Base-by-base conservation (phyloP, 2,113 vertebrate genomes). In the Nycticorax nycticorax region DNA sequence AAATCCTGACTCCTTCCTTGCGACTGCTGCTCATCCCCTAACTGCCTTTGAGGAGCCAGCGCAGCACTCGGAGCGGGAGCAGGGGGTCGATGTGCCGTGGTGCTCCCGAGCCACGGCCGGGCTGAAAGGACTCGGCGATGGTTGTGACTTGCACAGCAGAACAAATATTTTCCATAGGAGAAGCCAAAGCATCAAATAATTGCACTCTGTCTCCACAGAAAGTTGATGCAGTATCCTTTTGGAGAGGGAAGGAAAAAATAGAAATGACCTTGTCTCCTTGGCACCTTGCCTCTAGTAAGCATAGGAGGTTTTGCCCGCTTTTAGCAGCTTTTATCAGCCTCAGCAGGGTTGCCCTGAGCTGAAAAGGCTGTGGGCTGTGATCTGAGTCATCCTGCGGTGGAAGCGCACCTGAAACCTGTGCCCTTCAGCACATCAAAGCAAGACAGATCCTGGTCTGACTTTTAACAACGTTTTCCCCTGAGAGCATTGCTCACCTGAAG, bases 21-120 rank as follows among this genome's bases (percentile, higher is more conserved):
- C 41, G 59, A 12, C 27, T 30, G 62, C 20, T 77, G 43, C n/a
- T 84, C 10, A 2, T 27, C 48, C 59, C 26, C 24, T 21, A 9
- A 6, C 6, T 33, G 14, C 41, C 28, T 27, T 17, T 3, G 21
- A 37, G 55, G 41, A 64, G 35, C 48, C 26, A 14, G 45, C 4
- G 52, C 48, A 17, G 69, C 16, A 3, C 52, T 53, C 3, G 3
- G 39, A 30, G 33, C 2, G 15, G 48, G 30, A 74, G 48, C 57
- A 32, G 59, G 0, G 0, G 45, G 13, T 30, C 45, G 11, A 2
- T 1, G 6, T 39, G 28, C 20, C 0, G 0, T 14, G 19, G 33
- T 69, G 78, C 7, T 85, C 32, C 26, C 0, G 0, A 47, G 32
- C 53, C 48, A 10, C 0, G 1, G 27, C 14, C 0, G 8, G 43